Evolutionary conservation across 53 echinoderm and acorn worm species (phyloP).

Genomic region (Arbacia lixula): DNA sequence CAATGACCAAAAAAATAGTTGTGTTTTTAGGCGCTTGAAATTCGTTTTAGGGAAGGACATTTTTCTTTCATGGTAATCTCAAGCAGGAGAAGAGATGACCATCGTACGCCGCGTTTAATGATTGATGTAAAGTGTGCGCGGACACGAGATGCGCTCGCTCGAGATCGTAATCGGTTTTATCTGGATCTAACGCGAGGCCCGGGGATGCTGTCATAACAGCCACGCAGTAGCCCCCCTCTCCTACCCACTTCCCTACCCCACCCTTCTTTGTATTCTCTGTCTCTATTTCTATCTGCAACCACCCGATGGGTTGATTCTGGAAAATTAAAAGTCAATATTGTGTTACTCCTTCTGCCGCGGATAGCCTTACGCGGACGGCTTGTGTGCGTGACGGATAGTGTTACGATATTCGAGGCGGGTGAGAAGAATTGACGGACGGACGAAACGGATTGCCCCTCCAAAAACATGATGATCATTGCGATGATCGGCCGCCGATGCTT

Average conservation of each 20-base stretch:
- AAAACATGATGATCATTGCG: conserved; percentile 2
- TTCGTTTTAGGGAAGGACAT: too few relatives aligned
- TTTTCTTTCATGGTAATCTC: conserved; percentile 12
- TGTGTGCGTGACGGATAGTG: conserved; percentile 36
- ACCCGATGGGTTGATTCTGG: conserved; percentile 32
- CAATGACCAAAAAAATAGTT: too few relatives aligned
- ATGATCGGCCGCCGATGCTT: too few relatives aligned
- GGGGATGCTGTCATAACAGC: conserved; percentile 28
- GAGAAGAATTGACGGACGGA: conserved; percentile 24
- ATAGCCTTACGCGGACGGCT: conserved; percentile 20
- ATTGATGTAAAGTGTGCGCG: conserved; percentile 26
- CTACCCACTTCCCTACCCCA: not conserved
- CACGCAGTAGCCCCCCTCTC: not conserved
- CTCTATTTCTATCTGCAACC: not conserved
- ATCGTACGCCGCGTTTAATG: conserved; percentile 24
- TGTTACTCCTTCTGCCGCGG: conserved; percentile 12
- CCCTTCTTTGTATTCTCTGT: not conserved
- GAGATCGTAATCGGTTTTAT: not conserved
- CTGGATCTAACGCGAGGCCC: not conserved
- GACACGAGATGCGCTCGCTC: conserved; percentile 5
- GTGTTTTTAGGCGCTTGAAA: too few relatives aligned
- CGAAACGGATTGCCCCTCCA: conserved; percentile 4
- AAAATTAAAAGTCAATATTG: conserved; percentile 52
- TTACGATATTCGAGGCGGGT: conserved; percentile 24
- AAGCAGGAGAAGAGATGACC: conserved; percentile 3